Base-by-base conservation (phyloP, 2,888 invertebrate genomes). In the Ditula angustiorana region DNA sequence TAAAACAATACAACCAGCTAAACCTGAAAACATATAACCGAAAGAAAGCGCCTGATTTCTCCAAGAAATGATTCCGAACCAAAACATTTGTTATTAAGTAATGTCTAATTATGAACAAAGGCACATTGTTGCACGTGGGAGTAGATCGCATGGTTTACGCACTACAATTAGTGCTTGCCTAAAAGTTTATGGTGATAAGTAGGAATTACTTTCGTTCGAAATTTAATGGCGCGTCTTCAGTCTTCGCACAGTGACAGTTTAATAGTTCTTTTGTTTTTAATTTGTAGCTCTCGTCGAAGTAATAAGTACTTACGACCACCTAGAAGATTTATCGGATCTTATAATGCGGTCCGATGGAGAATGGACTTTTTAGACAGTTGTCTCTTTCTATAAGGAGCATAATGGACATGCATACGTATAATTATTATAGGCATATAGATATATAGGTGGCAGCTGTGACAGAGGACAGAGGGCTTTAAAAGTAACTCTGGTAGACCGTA, bases 31-130 rank as follows among this genome's bases (percentile, higher is more conserved):
- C 11, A 49, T 4, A 28, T 2, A 13, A 37, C 10, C 55, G 41
- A 37, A 59, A 64, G 64, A 64, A 58, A 64, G 64, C 33, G 33
- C 44, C 19, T 56, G 30, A 60, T 64, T 64, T 64, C 64, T 47
- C 64, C 30, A 52, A 16, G 21, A 53, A 35, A 28, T 64, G 53
- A 24, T 28, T 28, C 47, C 37, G 44, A 28, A 52, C 63, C 44
- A 52, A 57, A 58, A 23, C 7, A 28, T 16, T 41, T 59, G 53
- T 59, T 57, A 63, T 64, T 53, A 52, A 35, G 10, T 59, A 59
- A 58, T 64, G 52, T 46, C 46, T 59, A 53, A 64, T 64, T 59
- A 59, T 46, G 7, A 64, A 64, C 58, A 58, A 64, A 58, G 44
- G 46, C 44, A 33, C 50, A 64, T 64, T 59, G 64, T 64, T n/a